Evolutionary conservation across 2,113 vertebrate genomes (phyloP), one percentile per base, ranked within the genome.

Genomic region (Carollia perspicillata): DNA sequence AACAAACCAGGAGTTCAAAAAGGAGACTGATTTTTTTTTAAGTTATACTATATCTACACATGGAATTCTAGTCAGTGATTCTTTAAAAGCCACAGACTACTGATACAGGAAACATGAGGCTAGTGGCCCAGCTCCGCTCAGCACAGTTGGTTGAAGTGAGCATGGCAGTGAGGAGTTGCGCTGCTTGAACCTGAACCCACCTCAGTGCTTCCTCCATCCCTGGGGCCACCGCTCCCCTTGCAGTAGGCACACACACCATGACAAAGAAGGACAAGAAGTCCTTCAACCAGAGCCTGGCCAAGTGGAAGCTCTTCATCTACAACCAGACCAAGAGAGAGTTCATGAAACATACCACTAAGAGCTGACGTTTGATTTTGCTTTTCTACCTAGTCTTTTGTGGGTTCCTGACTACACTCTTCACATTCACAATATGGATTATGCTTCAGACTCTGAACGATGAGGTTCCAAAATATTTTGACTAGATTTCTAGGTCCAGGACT

Each of bases 331-430:
- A 30, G 2, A 5, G 60, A 63, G 60, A 63, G 60, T 30, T 63
- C 28, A 1, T 63, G 60, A 60, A 28, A 60, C 10, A 28, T 10
- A 11, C 26, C 58, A 58, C 55, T 58, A 60, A 60, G 58, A 28
- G 23, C 10, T 60, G 58, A 11, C 8, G 5, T 60, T 28, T 60
- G 58, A 28, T 60, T 23, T 11, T 60, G 78, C 98, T 99, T 40
- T 99, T 99, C 98, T 99, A 99, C 98, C 97, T 99, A 98, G 98
- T 99, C 10, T 99, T 99, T 98, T 99, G 99, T 98, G 99, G 98
- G 79, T 99, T 99, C 98, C 98, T 99, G 98, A 99, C 99, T 78
- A 99, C 99, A 16, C 99, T 99, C 98, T 99, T 99, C 95, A 97
- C 99, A 89, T 99, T 99, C 96, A 99, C 99, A 49, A 99, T 99